Percentiles rank a stretch among this genome's conserved stretches.
These are phyloP conservation scores for Sitta carolinensis DNA, from an alignment of 2,797 vertebrate genomes.

Conservation along the genomic window DNA sequence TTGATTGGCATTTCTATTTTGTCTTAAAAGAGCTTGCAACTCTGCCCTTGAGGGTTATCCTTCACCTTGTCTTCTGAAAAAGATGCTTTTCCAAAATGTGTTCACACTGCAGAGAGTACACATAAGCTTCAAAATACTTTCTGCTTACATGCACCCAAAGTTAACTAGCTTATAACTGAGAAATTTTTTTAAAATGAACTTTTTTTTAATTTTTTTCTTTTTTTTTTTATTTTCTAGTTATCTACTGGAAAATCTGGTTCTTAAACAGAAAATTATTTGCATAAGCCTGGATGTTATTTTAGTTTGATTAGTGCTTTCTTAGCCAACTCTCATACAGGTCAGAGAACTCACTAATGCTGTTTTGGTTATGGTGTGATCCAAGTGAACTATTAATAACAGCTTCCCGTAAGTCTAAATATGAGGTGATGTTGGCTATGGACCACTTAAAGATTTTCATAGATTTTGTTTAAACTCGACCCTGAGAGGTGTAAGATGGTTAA, in stretches of 20 bases:
- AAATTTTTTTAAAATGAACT: not conserved
- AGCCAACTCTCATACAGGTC: not conserved
- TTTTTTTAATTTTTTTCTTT: not conserved
- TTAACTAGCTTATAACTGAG: not conserved
- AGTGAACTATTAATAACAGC: not conserved
- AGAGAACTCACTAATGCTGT: not conserved
- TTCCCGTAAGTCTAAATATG: not conserved
- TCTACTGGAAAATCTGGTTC: not conserved
- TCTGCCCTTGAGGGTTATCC: slow-evolving; percentile 61
- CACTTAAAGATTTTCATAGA: not conserved
- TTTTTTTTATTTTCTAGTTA: not conserved
- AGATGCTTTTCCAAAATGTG: not conserved
- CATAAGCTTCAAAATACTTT: not conserved
- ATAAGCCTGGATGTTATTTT: not conserved
- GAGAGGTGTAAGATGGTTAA: not conserved
- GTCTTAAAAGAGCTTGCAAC: slow-evolving; percentile 47
- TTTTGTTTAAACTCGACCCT: not conserved
- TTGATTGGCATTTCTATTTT: slow-evolving; percentile 52
- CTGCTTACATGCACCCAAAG: not conserved
- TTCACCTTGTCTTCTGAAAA: slow-evolving; percentile 40
- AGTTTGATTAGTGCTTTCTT: not conserved
- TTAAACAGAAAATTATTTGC: not conserved
- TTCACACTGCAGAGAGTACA: not conserved
- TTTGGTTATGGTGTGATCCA: not conserved
- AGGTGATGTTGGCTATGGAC: not conserved